Evolutionary conservation across 2,888 invertebrate species (phyloP), one percentile per base, ranked within the genome.

Genomic region (Neoascia interrupta): DNA sequence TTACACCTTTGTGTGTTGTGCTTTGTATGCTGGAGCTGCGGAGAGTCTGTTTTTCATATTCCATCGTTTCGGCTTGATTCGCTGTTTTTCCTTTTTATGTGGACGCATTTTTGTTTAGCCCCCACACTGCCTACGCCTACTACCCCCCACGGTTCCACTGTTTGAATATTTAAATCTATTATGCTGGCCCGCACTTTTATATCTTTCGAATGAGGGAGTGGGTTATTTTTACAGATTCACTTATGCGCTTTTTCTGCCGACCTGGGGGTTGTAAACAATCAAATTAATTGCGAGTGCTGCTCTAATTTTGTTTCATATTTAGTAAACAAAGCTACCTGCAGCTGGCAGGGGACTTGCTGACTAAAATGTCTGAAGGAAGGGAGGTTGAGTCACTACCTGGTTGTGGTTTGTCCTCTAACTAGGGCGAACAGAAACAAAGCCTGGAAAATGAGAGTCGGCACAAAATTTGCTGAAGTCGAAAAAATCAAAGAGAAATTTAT

Each of bases 131-230:
- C 10, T 18, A 13, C 23, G 4, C 26, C 8, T 26, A 26, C 8
- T 26, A 5, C 8, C 8, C 8, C 26, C n/a, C n/a, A 5, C 4
- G 21, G 3, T 53, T n/a, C 13, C 31, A 26, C 31, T 70, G 63
- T 54, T 54, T 79, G 73, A 79, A 79, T 79, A 79, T 73, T 73
- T 47, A 73, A 73, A 61, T 79, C 61, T 41, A 66, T 63, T 66
- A 66, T 68, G 36, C 66, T 41, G 28, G 37, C 36, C 43, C 39
- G 28, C 41, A 53, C 13, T 63, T 70, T 75, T 70, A 56, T 70
- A 41, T 23, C 21, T 19, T 61, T 63, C 23, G 31, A 53, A 47
- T 58, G 68, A 45, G 70, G 18, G 63, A 11, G 15, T 43, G 47
- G 58, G 31, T 63, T 41, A 28, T 54, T 58, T 47, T 23, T 15